Conservation (phyloP, 2,888 invertebrate species). For the Cantharis rustica region DNA sequence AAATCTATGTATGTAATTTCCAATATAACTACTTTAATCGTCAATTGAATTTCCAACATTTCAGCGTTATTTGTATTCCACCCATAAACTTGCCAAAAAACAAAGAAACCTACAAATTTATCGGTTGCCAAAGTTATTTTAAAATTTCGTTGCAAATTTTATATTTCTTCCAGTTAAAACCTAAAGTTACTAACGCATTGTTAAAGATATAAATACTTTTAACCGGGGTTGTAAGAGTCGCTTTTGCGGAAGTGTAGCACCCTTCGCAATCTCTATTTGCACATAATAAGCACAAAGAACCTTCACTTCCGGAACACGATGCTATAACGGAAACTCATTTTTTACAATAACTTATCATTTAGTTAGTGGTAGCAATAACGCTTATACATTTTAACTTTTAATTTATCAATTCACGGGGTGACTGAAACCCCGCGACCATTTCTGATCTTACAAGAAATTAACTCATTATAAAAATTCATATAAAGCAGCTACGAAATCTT, state of each 20-base stretch:
- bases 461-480: background rate
- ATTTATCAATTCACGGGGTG: background rate
- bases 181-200: conserved; percentile 21
- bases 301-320: conserved; percentile 40
- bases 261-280: conserved; percentile 43
- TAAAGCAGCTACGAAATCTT: background rate
- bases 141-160: conserved; percentile 14
- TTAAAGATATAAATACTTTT: conserved; percentile 30
- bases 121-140: conserved; percentile 9
- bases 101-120: background rate
- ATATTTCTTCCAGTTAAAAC: conserved; percentile 13
- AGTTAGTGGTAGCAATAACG: conserved; percentile 22
- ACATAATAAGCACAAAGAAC: conserved; percentile 45
- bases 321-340: conserved; percentile 41
- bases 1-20: background rate
- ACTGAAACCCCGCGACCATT: background rate
- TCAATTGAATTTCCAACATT: conserved; percentile 9
- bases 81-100: conserved; percentile 24
- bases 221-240: conserved; percentile 25
- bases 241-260: conserved; percentile 26
- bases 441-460: background rate
- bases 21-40: background rate
- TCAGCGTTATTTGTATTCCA: conserved; percentile 14
- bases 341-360: conserved; percentile 41
- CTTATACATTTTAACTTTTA: conserved; percentile 4